Evolutionary conservation across 2,888 invertebrate species (phyloP), one percentile per base, ranked within the genome.

Genomic region (Oscheius myriophilus): DNA sequence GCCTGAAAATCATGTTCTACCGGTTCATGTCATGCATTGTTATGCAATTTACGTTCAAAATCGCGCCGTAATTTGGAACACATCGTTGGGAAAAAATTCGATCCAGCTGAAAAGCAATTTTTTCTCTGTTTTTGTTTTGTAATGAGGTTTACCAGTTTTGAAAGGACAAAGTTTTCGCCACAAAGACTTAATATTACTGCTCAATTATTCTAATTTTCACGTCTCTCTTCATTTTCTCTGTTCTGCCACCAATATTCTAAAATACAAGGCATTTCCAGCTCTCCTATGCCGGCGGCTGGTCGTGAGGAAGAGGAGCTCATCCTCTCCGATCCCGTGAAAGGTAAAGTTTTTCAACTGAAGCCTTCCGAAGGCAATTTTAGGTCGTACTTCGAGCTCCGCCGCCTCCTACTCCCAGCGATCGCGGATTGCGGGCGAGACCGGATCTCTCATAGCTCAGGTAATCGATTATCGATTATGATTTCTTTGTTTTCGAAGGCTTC

Each of bases 371-470:
- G 68, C 11, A 12, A 41, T 53, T 33, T 67, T 64, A 26, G 73
- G 68, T 18, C 66, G 66, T 12, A 69, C 73, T 3, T 54, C 71
- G 23, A 61, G 65, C 52, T 69, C 75, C 11, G 69, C 11, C 26
- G 61, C 33, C 49, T 49, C 49, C 26, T 49, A 49, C 61, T 61
- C 72, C 16, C 61, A 73, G 21, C 72, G 49, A 23, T 61, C 73
- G 41, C 66, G 72, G 16, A 73, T 76, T 21, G 59, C 62, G 21
- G 76, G 76, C 41, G 76, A 77, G 49, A 62, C 59, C 33, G 76
- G 76, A 21, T 58, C 62, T 41, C 54, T 77, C 33, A 72, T 77
- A 21, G 76, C 76, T 1, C 69, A 77, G 49, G 75, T 75, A n/a
- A 52, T 33, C 33, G 33, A 33, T 33, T 33, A 33, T 33, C 33